phyloP scores from a whole-genome alignment of 2,797 vertebrate species.

The Lepus townsendii region DNA sequence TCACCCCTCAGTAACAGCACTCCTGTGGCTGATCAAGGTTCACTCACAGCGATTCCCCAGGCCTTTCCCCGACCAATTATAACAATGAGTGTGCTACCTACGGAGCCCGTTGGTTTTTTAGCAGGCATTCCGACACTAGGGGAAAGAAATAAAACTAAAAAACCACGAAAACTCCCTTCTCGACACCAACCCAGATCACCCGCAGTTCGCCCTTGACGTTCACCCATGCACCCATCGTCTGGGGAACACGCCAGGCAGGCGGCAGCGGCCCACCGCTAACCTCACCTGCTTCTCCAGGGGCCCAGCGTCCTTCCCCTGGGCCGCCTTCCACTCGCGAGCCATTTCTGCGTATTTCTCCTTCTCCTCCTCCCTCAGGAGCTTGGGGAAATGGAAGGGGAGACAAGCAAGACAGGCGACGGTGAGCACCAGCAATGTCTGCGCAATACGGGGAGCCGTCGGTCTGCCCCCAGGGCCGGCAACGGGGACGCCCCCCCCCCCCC shows the following conservation, averaged over 20 bases:
- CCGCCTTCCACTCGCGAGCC: conserved; percentile 84
- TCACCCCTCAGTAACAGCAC: not conserved
- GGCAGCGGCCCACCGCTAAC: too few species aligned
- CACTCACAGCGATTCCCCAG: not conserved
- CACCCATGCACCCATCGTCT: not conserved
- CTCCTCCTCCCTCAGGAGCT: conserved; percentile 85
- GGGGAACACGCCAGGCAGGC: not conserved
- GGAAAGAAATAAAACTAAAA: not conserved
- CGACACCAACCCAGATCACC: not conserved
- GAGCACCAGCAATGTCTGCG: not conserved
- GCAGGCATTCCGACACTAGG: not conserved
- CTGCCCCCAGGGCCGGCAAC: not conserved
- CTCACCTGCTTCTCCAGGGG: conserved; percentile 81
- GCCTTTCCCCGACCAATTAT: not conserved
- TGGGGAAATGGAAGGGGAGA: not conserved
- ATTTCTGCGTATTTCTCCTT: conserved; percentile 86
- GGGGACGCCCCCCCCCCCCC: too few species aligned
- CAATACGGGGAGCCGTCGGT: not conserved
- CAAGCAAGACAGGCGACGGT: not conserved
- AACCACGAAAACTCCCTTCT: not conserved
- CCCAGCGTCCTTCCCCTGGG: conserved; percentile 66
- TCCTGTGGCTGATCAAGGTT: not conserved
- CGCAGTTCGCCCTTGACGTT: not conserved
- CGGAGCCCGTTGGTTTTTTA: not conserved
- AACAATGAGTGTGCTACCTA: fast-evolving